Base-by-base conservation (phyloP, 2,888 invertebrate species). In the Apodemia hepburni region DNA sequence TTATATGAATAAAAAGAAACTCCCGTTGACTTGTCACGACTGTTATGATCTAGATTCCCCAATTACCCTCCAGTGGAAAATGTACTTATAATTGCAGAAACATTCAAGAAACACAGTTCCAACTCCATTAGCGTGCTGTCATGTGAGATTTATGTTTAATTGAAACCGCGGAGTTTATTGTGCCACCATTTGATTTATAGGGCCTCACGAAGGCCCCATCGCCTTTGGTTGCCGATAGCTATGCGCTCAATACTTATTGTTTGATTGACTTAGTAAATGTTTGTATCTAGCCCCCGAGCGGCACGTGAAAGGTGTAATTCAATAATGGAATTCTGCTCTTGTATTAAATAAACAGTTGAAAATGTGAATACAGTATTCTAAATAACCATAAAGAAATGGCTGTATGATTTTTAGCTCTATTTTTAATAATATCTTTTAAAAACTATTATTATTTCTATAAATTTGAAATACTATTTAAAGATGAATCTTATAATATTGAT, bases 71-170 rank as follows among this genome's bases (percentile, higher is more conserved):
- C 42, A 64, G 60, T 33, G 59, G 54, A 57, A 57, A 60, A 60
- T 29, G 59, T 47, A 62, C 62, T 62, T 59, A 61, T 64, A 65
- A 62, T 62, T 64, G 66, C 69, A 59, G 65, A 65, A 62, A 69
- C 68, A 67, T 68, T 68, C 66, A 69, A 68, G 67, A 69, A 64
- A 65, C 75, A 75, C 75, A 75, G 76, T 80, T 79, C 79, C 76
- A 76, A 78, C 80, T 84, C 85, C 84, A 86, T 86, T 87, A 85
- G 79, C 75, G 66, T 69, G 68, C 74, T 79, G 87, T 84, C 85
- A 77, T 70, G 65, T 65, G 72, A 85, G 87, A 90, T 90, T 89
- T 90, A 90, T 88, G 86, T 84, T 81, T 89, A 90, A 90, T 90
- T 89, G 89, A 89, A 88, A 84, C 84, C 82, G 75, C 80, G 73